Evolutionary conservation across 2,113 vertebrate species (phyloP).

Genomic region (Muntiacus muntjak): DNA sequence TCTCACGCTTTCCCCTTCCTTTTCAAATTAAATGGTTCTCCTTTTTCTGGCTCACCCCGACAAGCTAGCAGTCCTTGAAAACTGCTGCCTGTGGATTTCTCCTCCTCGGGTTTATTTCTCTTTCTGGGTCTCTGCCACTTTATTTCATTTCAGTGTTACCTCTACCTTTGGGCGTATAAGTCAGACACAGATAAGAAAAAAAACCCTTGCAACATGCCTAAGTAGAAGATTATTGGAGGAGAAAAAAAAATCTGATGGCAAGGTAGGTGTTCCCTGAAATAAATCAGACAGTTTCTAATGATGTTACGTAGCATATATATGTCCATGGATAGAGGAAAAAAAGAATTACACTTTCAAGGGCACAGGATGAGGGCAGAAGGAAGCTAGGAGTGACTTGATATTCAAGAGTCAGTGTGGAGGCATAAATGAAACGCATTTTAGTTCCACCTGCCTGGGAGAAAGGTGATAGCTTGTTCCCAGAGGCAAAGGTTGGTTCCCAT

Average conservation of each 20-base stretch:
- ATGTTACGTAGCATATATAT: fast-evolving
- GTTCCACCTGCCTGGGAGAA: not conserved
- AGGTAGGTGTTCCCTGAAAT: not conserved
- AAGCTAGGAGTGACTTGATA: not conserved
- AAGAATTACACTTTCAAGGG: not conserved
- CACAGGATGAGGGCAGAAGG: not conserved
- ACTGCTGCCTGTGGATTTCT: not conserved
- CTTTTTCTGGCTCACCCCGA: not conserved
- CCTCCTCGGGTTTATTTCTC: not conserved
- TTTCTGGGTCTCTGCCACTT: not conserved
- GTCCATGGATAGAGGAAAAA: not conserved
- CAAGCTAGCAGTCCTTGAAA: not conserved
- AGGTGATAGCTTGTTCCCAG: not conserved
- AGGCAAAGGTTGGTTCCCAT: not conserved
- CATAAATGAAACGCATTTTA: not conserved
- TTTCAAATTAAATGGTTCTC: not conserved
- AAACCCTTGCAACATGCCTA: not conserved
- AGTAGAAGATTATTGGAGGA: not conserved
- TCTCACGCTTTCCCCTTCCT: not conserved
- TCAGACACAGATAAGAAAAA: not conserved
- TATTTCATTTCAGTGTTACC: not conserved
- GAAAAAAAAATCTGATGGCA: not conserved
- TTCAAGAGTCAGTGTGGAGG: not conserved
- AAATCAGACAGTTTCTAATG: not conserved
- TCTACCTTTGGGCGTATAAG: not conserved